Conservation (phyloP, 2,797 vertebrate species). For the Pipistrellus kuhlii region DNA sequence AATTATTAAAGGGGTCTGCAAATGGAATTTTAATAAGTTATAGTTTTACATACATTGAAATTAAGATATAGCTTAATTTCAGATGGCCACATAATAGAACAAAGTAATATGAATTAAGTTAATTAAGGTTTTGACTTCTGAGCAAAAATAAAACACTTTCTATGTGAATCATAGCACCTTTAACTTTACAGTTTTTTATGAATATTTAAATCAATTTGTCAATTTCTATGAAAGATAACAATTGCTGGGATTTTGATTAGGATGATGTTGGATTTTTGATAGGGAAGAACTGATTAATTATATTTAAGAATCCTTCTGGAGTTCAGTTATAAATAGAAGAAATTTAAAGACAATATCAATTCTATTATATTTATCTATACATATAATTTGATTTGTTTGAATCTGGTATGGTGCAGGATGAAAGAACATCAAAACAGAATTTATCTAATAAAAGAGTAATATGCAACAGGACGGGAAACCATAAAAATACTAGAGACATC, state of each 20-base stretch:
- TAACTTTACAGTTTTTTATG: background rate
- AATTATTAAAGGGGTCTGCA: conserved; percentile 29
- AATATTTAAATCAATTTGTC: conserved; percentile 35
- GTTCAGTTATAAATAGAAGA: conserved; percentile 38
- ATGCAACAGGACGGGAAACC: too few species aligned
- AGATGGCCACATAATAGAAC: conserved; percentile 8
- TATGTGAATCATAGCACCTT: background rate
- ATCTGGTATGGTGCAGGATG: background rate
- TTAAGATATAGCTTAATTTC: conserved; percentile 45
- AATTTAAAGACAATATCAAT: conserved; percentile 37
- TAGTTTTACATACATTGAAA: conserved; percentile 47
- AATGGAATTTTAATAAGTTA: conserved; percentile 17
- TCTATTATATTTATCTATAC: background rate
- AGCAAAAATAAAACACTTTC: background rate
- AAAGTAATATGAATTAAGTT: conserved; percentile 18
- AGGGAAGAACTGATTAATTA: conserved; percentile 34
- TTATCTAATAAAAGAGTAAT: background rate
- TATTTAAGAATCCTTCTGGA: conserved; percentile 3
- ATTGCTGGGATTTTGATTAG: conserved; percentile 33
- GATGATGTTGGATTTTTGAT: background rate
- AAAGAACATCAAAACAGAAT: background rate
- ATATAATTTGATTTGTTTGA: conserved; percentile 44
- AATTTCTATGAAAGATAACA: background rate
- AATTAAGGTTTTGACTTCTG: conserved; percentile 9
- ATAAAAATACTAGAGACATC: too few species aligned